Evolutionary conservation across 2,888 invertebrate species (phyloP).

Genomic region (Pterostichus madidus): DNA sequence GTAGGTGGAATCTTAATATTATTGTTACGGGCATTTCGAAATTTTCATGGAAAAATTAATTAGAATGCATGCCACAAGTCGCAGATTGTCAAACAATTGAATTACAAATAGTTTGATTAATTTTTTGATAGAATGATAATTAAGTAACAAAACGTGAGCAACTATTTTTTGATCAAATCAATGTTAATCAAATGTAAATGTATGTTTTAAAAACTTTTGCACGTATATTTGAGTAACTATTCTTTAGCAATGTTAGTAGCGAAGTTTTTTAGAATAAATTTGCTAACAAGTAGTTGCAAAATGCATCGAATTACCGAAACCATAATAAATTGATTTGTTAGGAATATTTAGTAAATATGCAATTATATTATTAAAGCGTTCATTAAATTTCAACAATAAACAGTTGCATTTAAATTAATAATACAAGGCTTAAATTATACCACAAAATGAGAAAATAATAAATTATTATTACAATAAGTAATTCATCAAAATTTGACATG

Average conservation of each 20-base stretch:
- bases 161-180: conserved; percentile 28
- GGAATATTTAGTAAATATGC: background rate
- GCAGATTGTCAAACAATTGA: conserved; percentile 2
- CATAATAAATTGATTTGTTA: conserved; percentile 14
- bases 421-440: too few relatives aligned
- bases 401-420: too few relatives aligned
- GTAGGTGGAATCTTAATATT: background rate
- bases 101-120: background rate
- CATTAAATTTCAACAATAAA: background rate
- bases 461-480: too few relatives aligned
- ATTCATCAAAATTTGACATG: too few relatives aligned
- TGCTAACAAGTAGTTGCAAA: conserved; percentile 30
- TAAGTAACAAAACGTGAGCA: conserved; percentile 18
- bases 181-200: conserved; percentile 24
- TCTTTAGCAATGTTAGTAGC: conserved; percentile 18
- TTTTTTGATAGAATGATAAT: conserved; percentile 18
- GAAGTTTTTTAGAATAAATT: conserved; percentile 12
- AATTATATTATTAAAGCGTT: background rate
- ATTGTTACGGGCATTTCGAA: conserved; percentile 5
- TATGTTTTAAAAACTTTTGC: conserved; percentile 19
- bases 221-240: conserved; percentile 37
- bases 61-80: background rate
- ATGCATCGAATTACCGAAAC: background rate
- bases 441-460: too few relatives aligned
- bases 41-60: conserved; percentile 16